phyloP scores from a whole-genome alignment of 2,888 invertebrate species.

The Lamellibrachia satsuma region DNA sequence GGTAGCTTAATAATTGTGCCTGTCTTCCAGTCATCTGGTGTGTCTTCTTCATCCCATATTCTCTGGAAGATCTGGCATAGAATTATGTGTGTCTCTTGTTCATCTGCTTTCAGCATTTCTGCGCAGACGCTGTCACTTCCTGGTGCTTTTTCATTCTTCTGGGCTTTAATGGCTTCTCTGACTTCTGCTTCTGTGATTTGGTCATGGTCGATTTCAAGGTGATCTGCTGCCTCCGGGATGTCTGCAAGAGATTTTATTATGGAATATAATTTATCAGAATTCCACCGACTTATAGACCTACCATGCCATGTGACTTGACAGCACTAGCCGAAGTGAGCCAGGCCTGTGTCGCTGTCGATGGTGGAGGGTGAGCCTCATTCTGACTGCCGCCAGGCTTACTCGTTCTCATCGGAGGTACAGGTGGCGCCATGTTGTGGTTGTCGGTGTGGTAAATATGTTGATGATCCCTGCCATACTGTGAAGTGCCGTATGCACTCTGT shows the following conservation, averaged over 20 bases:
- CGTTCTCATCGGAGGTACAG: neutral
- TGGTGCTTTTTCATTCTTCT: too few relatives aligned
- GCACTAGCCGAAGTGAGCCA: neutral
- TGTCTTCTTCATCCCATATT: too few relatives aligned
- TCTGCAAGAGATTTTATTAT: neutral
- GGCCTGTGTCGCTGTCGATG: neutral
- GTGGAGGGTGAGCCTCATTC: neutral
- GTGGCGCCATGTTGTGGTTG: neutral
- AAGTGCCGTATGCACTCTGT: neutral
- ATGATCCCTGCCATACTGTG: neutral
- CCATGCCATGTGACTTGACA: slow-evolving; percentile 6
- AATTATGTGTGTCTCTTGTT: too few relatives aligned
- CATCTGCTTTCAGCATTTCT: too few relatives aligned
- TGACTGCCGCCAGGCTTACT: neutral
- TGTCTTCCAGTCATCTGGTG: too few relatives aligned
- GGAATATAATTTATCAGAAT: neutral
- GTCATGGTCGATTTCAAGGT: too few relatives aligned
- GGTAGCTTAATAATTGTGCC: too few relatives aligned
- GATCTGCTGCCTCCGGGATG: too few relatives aligned
- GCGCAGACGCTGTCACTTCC: too few relatives aligned
- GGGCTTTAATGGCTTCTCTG: too few relatives aligned
- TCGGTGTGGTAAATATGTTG: neutral
- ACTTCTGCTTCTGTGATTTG: too few relatives aligned
- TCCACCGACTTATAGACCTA: neutral
- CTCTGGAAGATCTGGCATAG: too few relatives aligned